Conservation (phyloP, 2,113 vertebrate genomes). For the Danionella cerebrum region DNA sequence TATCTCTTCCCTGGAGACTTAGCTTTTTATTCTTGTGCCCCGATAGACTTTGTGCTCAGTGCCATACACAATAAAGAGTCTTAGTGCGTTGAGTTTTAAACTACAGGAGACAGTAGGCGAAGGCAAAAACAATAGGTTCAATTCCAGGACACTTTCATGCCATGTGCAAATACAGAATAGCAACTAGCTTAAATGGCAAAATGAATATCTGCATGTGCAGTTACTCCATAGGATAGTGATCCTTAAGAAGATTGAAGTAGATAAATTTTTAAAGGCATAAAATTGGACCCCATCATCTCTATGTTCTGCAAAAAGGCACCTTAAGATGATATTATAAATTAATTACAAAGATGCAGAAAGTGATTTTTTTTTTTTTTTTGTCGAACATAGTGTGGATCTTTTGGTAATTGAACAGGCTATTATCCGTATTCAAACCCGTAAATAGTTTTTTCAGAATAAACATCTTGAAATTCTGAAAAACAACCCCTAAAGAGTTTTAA, state of each 20-base stretch:
- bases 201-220: conserved; percentile 26
- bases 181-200: conserved; percentile 10
- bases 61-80: conserved; percentile 21
- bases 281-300: conserved; percentile 11
- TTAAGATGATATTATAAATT: conserved; percentile 23
- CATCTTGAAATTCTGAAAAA: no score
- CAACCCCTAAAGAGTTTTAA: no score
- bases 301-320: conserved; percentile 33
- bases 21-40: not conserved
- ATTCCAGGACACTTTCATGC: conserved; percentile 57
- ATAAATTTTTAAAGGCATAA: not conserved
- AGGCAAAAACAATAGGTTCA: conserved; percentile 26
- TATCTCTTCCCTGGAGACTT: not conserved
- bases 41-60: not conserved
- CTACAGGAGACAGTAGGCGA: conserved; percentile 14
- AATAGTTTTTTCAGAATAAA: no score
- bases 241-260: conserved; percentile 23
- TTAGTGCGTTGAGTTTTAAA: conserved; percentile 12
- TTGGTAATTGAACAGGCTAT: not conserved
- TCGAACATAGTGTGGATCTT: not conserved
- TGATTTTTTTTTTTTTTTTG: not conserved
- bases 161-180: conserved; percentile 59
- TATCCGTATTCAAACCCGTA: no score
- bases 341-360: not conserved
- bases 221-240: conserved; percentile 6